Conservation (phyloP, 2,113 vertebrate species). For the Aptenodytes patagonicus region DNA sequence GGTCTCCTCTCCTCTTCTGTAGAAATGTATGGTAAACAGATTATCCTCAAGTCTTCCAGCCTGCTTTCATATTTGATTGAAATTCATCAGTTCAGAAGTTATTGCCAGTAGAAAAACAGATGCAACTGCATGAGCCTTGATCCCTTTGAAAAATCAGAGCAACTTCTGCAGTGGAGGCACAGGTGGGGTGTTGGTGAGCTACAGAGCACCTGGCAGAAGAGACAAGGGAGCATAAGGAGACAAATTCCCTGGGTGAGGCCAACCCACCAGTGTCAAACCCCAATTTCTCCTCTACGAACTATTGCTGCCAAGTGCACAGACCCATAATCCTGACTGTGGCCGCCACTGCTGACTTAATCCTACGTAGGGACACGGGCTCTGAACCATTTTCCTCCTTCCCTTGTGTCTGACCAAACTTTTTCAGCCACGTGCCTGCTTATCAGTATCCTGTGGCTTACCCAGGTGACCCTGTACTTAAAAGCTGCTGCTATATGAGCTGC, state of each 20-base stretch:
- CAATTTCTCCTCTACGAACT: not conserved
- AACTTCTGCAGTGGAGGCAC: not conserved
- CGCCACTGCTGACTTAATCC: not conserved
- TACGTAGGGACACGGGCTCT: not conserved
- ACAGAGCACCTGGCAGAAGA: not conserved
- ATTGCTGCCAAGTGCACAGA: not conserved
- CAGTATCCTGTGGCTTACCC: not conserved
- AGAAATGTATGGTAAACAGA: not conserved
- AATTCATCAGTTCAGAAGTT: not conserved
- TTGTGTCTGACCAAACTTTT: not conserved
- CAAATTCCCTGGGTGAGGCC: not conserved
- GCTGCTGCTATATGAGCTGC: not conserved
- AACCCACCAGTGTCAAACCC: not conserved
- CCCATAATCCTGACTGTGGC: not conserved
- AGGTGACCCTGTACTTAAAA: not conserved
- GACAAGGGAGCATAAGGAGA: not conserved
- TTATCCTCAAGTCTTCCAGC: not conserved
- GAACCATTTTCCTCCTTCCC: not conserved
- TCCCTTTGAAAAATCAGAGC: not conserved
- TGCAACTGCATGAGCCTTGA: not conserved
- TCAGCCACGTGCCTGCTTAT: not conserved
- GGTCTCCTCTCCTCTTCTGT: not conserved
- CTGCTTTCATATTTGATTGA: not conserved
- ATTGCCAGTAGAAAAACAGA: not conserved
- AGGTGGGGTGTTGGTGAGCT: not conserved